Evolutionary conservation across 2,797 vertebrate genomes (phyloP), one percentile per base, ranked within the genome.

Genomic region (Gadopsis bispinosus): DNA sequence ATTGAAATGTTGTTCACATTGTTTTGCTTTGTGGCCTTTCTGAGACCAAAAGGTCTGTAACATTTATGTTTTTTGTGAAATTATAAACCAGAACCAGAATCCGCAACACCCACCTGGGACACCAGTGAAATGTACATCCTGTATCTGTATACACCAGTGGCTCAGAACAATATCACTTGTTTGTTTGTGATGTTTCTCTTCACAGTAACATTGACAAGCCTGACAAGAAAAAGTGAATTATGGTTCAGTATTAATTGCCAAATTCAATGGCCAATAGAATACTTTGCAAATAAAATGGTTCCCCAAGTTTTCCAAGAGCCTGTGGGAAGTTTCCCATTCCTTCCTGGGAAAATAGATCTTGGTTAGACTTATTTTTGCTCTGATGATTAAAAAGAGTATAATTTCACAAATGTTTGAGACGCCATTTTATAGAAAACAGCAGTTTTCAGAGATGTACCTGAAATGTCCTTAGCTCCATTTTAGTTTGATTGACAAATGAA

Each of bases 21-120:
- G 6, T 48, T 8, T 59, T 50, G 58, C 45, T 66, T 66, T 65
- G 72, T 55, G 7, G 55, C 31, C 22, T 39, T 80, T 16, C 5
- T 26, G 4, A 51, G 48, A 48, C 56, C 17, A 50, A 53, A 68
- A 47, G 22, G 33, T 66, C 45, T 33, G 9, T 22, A 71, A 50
- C 5, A 45, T 22, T 48, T 0, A 48, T 19, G 19, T 16, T 62
- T 59, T 48, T 56, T 75, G 37, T 80, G 75, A 72, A 64, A 54
- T 58, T 59, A 37, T 63, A 76, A 74, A n/a, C n/a, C n/a, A 87
- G 61, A 89, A 80, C 66, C 81, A 84, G 67, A 81, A 80, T 81
- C 79, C 81, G 81, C 76, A 88, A 71, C 53, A 69, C 11, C 41
- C 50, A 74, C 41, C 4, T 60, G 45, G 14, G 20, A 71, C 50